Conservation (phyloP, 2,113 vertebrate genomes). For the Halichoeres trimaculatus region DNA sequence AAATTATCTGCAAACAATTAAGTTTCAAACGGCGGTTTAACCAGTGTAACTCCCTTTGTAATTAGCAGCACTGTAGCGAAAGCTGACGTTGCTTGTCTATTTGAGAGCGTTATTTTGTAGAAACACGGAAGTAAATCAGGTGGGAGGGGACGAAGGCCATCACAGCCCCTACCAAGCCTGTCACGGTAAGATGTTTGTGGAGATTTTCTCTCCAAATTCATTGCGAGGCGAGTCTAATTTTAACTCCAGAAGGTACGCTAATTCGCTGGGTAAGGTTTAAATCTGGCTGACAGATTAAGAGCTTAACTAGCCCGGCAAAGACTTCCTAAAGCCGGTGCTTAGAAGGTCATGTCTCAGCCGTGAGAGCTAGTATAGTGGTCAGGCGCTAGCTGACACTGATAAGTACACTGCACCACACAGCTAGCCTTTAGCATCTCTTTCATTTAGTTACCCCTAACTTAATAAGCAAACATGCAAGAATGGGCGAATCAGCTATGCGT, state of each 20-base stretch:
- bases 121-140: constrained; percentile 80
- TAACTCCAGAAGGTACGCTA: constrained; percentile 62
- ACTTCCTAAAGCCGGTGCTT: constrained; percentile 69
- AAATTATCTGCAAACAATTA: no score
- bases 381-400: constrained; percentile 28
- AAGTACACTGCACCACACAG: constrained; percentile 22
- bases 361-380: constrained; percentile 63
- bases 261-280: constrained; percentile 51
- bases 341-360: constrained; percentile 81
- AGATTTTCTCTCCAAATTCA: constrained; percentile 49
- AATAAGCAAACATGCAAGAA: constrained; percentile 77
- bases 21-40: background rate
- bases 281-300: constrained; percentile 76
- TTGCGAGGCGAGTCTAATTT: constrained; percentile 40
- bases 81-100: constrained; percentile 38
- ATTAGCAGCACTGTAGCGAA: constrained; percentile 23
- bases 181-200: constrained; percentile 70
- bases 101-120: constrained; percentile 33
- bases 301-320: constrained; percentile 75
- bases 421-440: constrained; percentile 65
- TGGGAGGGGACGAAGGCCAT: constrained; percentile 79
- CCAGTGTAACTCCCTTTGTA: background rate
- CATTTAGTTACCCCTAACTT: constrained; percentile 52
- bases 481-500: constrained; percentile 85
- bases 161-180: constrained; percentile 58